phyloP scores from a whole-genome alignment of 2,113 vertebrate species.

The Numida meleagris region DNA sequence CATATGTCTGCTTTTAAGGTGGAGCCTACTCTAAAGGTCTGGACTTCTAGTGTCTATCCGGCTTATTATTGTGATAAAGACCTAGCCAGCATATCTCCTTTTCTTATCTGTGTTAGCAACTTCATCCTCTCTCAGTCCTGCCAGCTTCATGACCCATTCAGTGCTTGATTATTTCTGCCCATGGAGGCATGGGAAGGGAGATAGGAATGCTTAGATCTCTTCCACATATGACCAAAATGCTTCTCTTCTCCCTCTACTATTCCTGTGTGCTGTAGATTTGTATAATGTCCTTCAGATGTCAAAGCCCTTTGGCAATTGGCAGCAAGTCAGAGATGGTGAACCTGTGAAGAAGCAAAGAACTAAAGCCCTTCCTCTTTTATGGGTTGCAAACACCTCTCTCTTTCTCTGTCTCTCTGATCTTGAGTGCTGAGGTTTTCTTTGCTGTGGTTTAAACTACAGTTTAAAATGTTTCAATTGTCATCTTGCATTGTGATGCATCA shows the following conservation, averaged over 20 bases:
- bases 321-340: conserved; percentile 54
- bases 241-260: background rate
- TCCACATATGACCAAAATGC: background rate
- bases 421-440: conserved; percentile 72
- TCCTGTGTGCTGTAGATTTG: conserved; percentile 7
- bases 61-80: background rate
- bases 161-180: conserved; percentile 9
- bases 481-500: conserved; percentile 73
- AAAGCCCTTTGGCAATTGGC: conserved; percentile 51
- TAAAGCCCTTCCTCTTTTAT: conserved; percentile 65
- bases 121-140: background rate
- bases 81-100: background rate
- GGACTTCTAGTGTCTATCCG: background rate
- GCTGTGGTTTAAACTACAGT: conserved; percentile 72
- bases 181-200: background rate
- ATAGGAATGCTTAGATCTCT: conserved; percentile 58
- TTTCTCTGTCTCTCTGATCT: conserved; percentile 65
- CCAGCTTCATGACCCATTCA: background rate
- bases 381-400: conserved; percentile 71
- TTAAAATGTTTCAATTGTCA: conserved; percentile 74
- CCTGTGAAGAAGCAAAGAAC: conserved; percentile 51
- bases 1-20: background rate
- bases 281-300: conserved; percentile 67
- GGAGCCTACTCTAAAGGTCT: background rate
- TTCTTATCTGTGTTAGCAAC: background rate